Evolutionary conservation across 2,888 invertebrate genomes (phyloP).

Genomic region (Cosmia pyralina): DNA sequence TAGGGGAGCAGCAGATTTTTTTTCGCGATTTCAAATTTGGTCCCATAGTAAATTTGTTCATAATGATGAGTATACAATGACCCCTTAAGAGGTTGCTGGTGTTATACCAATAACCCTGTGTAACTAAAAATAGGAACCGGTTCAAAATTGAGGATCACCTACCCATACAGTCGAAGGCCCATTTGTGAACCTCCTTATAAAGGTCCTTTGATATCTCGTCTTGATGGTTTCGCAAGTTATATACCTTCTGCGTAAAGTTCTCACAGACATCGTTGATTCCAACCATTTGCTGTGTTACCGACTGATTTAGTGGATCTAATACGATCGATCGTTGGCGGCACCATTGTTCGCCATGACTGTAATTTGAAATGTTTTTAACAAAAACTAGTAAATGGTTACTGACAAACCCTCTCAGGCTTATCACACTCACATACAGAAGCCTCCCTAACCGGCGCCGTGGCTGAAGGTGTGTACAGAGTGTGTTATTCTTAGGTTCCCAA

Average conservation of each 20-base stretch:
- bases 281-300: conserved; percentile 78
- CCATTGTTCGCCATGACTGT: conserved; percentile 91
- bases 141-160: conserved; percentile 53
- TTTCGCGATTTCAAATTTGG: too few relatives aligned
- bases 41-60: too few relatives aligned
- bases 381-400: not conserved
- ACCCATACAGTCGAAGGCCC: conserved; percentile 92
- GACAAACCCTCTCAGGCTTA: not conserved
- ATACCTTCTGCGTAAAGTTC: conserved; percentile 83
- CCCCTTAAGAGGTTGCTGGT: too few relatives aligned
- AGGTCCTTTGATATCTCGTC: conserved; percentile 91
- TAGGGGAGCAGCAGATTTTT: too few relatives aligned
- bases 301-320: conserved; percentile 83
- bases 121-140: not conserved
- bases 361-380: conserved; percentile 9
- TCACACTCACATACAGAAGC: not conserved
- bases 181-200: conserved; percentile 91
- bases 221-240: conserved; percentile 90
- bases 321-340: conserved; percentile 88
- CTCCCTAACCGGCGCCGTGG: not conserved
- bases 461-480: not conserved
- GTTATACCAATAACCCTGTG: too few relatives aligned
- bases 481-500: not conserved
- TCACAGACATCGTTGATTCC: conserved; percentile 83
- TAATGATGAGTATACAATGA: too few relatives aligned